Evolutionary conservation across 2,113 vertebrate genomes (phyloP).

Genomic region (Rhizomys pruinosus): DNA sequence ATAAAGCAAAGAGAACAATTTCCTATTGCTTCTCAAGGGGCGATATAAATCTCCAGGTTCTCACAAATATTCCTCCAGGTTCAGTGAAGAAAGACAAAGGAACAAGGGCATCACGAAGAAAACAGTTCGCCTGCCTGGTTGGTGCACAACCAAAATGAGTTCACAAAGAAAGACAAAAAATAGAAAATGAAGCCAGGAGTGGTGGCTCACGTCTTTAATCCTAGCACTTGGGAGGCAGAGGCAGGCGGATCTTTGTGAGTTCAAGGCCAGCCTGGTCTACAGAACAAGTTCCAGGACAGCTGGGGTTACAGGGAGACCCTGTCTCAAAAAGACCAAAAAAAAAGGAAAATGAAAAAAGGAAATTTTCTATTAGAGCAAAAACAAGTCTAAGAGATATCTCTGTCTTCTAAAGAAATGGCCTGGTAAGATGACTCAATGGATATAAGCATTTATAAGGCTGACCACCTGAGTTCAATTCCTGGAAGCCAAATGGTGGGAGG

Average conservation of each 20-base stretch:
- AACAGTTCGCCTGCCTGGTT: not conserved
- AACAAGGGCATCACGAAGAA: not conserved
- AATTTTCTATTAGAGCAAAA: slow-evolving; percentile 47
- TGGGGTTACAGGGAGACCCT: too few species aligned
- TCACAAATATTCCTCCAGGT: too few species aligned
- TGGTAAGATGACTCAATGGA: not conserved
- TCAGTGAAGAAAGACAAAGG: slow-evolving; percentile 48
- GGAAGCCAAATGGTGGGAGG: not conserved
- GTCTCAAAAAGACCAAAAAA: too few species aligned
- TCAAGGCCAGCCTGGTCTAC: too few species aligned
- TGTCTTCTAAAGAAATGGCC: not conserved
- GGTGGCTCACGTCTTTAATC: slow-evolving; percentile 33
- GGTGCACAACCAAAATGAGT: not conserved
- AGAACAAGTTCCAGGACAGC: too few species aligned
- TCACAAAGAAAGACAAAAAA: slow-evolving; percentile 31
- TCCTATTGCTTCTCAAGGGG: slow-evolving; percentile 32
- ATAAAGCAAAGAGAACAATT: slow-evolving; percentile 39
- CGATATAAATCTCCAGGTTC: slow-evolving; percentile 43
- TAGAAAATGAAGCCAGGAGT: not conserved
- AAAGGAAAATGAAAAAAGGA: too few species aligned
- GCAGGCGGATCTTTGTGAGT: too few species aligned
- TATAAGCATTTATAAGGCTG: not conserved
- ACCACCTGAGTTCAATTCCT: not conserved
- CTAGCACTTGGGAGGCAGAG: too few species aligned
- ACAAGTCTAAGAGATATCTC: slow-evolving; percentile 14